Conservation (phyloP, 2,113 vertebrate genomes). For the Pao palembangensis region DNA sequence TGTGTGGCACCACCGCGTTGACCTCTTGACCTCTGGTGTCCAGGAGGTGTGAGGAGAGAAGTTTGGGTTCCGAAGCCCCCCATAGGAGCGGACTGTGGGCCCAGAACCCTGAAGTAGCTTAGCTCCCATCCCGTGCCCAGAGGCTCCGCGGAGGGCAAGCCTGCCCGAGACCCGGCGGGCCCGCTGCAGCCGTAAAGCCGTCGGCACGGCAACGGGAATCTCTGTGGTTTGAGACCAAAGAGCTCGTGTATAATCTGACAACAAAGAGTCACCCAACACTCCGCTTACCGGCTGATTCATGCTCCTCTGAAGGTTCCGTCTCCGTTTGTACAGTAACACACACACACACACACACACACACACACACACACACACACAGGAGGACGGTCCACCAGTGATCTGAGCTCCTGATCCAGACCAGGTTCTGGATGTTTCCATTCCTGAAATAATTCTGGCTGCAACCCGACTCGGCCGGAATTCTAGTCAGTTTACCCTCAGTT, state of each 20-base stretch:
- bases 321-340: too few species aligned
- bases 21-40: too few species aligned
- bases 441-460: too few species aligned
- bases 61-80: not conserved
- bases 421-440: too few species aligned
- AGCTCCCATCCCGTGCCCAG: conserved; percentile 3
- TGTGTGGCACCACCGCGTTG: too few species aligned
- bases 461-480: too few species aligned
- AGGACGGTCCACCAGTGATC: too few species aligned
- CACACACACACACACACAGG: too few species aligned
- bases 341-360: too few species aligned
- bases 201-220: conserved; percentile 52
- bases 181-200: conserved; percentile 14
- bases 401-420: too few species aligned
- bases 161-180: conserved; percentile 46
- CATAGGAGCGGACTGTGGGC: conserved; percentile 55
- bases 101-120: conserved; percentile 10
- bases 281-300: conserved; percentile 11
- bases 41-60: conserved; percentile 6
- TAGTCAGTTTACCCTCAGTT: too few species aligned
- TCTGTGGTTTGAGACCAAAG: conserved; percentile 67
- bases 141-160: conserved; percentile 12
- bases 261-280: conserved; percentile 29
- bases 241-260: conserved; percentile 58
- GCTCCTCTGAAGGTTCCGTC: not conserved